Percentiles rank a stretch among this genome's conserved stretches.
Conservation (phyloP, 2,888 invertebrate genomes). For the Athripsodes cinereus region DNA sequence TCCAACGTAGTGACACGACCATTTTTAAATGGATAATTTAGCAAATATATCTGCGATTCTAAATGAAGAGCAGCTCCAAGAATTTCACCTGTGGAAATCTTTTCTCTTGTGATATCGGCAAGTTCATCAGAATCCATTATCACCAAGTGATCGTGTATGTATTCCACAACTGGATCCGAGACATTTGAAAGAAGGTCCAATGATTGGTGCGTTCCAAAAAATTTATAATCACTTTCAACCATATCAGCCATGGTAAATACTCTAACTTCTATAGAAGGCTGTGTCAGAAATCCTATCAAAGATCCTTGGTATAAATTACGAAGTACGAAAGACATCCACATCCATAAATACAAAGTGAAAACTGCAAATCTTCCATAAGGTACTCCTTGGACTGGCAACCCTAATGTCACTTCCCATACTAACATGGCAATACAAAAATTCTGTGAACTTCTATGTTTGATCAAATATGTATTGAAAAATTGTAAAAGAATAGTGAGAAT, state of each 20-base stretch:
- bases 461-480: background rate
- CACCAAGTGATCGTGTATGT: slow-evolving; percentile 13
- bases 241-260: slow-evolving; percentile 24
- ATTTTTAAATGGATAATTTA: slow-evolving; percentile 16
- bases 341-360: slow-evolving; percentile 20
- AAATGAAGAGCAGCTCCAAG: slow-evolving; percentile 21
- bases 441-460: slow-evolving; percentile 5
- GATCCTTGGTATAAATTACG: slow-evolving; percentile 19
- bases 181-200: slow-evolving; percentile 12
- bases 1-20: slow-evolving; percentile 15
- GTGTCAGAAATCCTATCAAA: slow-evolving; percentile 16
- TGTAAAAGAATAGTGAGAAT: slow-evolving; percentile 7
- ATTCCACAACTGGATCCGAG: slow-evolving; percentile 11
- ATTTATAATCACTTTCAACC: slow-evolving; percentile 16
- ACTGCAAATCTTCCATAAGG: slow-evolving; percentile 19
- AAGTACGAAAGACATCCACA: slow-evolving; percentile 22
- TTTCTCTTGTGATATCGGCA: slow-evolving; percentile 11
- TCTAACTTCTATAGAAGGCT: slow-evolving; percentile 12
- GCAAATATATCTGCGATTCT: slow-evolving; percentile 13
- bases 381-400: slow-evolving; percentile 9
- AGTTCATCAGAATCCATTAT: slow-evolving; percentile 9
- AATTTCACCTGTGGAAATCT: slow-evolving; percentile 18
- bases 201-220: slow-evolving; percentile 19
- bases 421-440: slow-evolving; percentile 5
- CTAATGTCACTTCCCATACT: slow-evolving; percentile 21